These are phyloP conservation scores for Stegodyphus dumicola DNA, from an alignment of 1,140 invertebrate species.

Conservation along the genomic window DNA sequence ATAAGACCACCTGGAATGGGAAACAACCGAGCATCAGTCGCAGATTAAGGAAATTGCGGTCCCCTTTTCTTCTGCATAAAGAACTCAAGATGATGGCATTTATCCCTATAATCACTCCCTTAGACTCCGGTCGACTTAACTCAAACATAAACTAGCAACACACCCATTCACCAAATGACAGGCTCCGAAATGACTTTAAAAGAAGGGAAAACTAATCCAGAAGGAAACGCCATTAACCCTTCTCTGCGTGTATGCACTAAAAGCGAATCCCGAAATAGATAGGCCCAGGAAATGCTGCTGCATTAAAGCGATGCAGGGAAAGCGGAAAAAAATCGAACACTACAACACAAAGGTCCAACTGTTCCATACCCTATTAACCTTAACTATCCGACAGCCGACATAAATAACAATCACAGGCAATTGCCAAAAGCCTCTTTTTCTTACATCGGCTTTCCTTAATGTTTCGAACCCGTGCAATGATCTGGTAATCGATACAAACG, in stretches of 20 bases:
- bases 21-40: too few species aligned
- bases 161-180: too few species aligned
- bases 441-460: neutral
- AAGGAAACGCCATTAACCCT: neutral
- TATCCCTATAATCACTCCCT: too few species aligned
- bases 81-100: too few species aligned
- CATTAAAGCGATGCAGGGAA: neutral
- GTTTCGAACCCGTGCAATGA: neutral
- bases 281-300: neutral
- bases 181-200: too few species aligned
- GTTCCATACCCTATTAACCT: slow-evolving; percentile 22
- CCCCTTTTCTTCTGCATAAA: too few species aligned
- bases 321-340: neutral
- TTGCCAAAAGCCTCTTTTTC: neutral
- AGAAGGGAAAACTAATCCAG: neutral
- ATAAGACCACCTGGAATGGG: too few species aligned
- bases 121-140: too few species aligned
- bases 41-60: too few species aligned
- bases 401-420: slow-evolving; percentile 33
- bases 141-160: too few species aligned
- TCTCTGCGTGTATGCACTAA: neutral
- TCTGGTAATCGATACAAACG: too few species aligned
- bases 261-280: neutral
- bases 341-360: neutral
- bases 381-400: slow-evolving; percentile 20